A percentile compares a stretch with the other conserved stretches of the same genome.
Evolutionary conservation across 1,140 invertebrate genomes (phyloP).

Genomic region (Cylas formicarius): DNA sequence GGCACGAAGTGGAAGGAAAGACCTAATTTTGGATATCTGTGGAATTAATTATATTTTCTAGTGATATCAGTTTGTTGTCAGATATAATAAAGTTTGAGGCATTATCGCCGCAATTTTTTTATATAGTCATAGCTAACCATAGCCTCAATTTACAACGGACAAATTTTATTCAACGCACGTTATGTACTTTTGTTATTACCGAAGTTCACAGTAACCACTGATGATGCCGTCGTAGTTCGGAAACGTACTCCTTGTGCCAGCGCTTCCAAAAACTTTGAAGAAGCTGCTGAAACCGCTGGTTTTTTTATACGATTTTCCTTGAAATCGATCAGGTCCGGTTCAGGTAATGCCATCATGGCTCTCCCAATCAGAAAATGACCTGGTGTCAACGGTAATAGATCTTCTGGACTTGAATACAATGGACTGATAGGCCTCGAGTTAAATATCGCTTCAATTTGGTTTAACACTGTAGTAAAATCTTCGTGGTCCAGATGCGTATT

Average conservation of each 20-base stretch:
- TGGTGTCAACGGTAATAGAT: background rate
- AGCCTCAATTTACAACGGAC: too few relatives aligned
- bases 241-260: slow-evolving; percentile 20
- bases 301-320: slow-evolving; percentile 11
- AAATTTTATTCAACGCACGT: too few relatives aligned
- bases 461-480: slow-evolving; percentile 6
- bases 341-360: slow-evolving; percentile 20
- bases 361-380: slow-evolving; percentile 4
- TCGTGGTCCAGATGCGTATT: slow-evolving; percentile 1
- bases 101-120: too few relatives aligned
- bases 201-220: too few relatives aligned
- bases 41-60: too few relatives aligned
- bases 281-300: slow-evolving; percentile 15
- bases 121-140: too few relatives aligned
- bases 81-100: too few relatives aligned
- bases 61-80: too few relatives aligned
- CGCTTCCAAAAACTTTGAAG: slow-evolving; percentile 26
- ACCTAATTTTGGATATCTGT: too few relatives aligned
- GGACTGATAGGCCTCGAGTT: slow-evolving; percentile 3
- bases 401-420: slow-evolving; percentile 2
- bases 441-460: slow-evolving; percentile 4
- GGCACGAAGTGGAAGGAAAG: too few relatives aligned
- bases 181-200: too few relatives aligned
- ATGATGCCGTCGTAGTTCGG: too few relatives aligned
- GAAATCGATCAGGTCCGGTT: slow-evolving; percentile 11